Evolutionary conservation across 2,797 vertebrate species (phyloP).

Genomic region (Xerus rutilus): DNA sequence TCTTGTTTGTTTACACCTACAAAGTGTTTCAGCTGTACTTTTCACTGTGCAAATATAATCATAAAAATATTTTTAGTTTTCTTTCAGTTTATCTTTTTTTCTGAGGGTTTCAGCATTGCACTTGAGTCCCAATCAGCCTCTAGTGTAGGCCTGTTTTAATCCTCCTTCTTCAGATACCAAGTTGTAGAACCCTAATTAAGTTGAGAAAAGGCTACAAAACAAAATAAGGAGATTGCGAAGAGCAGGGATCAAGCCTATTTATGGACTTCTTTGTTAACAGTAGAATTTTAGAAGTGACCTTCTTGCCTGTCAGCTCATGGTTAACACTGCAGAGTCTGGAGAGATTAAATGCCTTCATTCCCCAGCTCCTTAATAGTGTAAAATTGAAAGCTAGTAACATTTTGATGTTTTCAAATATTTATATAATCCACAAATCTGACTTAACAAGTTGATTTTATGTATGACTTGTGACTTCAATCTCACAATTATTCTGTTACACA

Average conservation of each 20-base stretch:
- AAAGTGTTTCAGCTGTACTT: neutral
- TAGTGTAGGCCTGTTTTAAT: conserved; percentile 53
- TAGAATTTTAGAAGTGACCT: conserved; percentile 54
- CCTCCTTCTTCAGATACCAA: neutral
- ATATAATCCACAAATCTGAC: neutral
- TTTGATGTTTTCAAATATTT: conserved; percentile 46
- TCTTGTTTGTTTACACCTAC: conserved; percentile 1
- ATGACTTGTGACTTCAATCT: conserved; percentile 2
- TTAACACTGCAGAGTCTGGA: neutral
- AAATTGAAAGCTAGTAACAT: conserved; percentile 26
- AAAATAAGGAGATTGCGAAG: conserved; percentile 10
- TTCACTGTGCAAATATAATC: neutral
- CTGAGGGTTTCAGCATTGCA: neutral
- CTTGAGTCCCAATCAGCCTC: conserved; percentile 41
- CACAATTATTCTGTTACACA: neutral
- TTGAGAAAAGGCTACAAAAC: conserved; percentile 48
- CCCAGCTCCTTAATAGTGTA: neutral
- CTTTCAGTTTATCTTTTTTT: conserved; percentile 7
- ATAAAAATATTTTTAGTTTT: neutral
- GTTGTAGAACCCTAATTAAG: conserved; percentile 54
- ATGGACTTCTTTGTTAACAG: neutral
- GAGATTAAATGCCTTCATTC: conserved; percentile 16
- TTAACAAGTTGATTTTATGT: conserved; percentile 19
- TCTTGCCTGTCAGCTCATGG: neutral
- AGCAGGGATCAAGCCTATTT: neutral